Percentiles rank a stretch among this genome's conserved stretches.
Conservation (phyloP, 2,797 vertebrate species). For the Merluccius polli region DNA sequence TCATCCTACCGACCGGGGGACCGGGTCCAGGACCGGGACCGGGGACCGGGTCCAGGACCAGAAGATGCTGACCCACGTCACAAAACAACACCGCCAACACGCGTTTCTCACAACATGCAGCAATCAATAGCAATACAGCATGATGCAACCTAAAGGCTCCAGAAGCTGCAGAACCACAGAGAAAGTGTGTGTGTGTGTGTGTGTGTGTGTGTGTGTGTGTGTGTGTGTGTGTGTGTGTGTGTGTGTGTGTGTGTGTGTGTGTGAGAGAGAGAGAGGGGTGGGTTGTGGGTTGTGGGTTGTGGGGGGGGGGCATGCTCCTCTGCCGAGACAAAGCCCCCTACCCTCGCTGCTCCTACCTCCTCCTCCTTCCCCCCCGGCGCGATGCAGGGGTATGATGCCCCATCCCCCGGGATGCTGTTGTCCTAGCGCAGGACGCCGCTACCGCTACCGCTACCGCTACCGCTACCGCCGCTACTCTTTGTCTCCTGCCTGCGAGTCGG, state of each 20-base stretch:
- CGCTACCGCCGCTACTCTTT: conserved; percentile 59
- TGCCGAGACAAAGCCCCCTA: conserved; percentile 69
- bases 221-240: conserved; percentile 23
- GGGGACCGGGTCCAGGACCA: conserved; percentile 40
- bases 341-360: conserved; percentile 68
- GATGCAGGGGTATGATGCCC: conserved; percentile 78
- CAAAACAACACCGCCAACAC: conserved; percentile 30
- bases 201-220: conserved; percentile 9
- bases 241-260: conserved; percentile 8
- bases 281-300: conserved; percentile 1
- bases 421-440: conserved; percentile 64
- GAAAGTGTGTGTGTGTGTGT: conserved; percentile 12
- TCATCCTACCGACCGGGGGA: conserved; percentile 13
- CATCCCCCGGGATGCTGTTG: conserved; percentile 72
- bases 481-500: conserved; percentile 50
- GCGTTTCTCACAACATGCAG: conserved; percentile 23
- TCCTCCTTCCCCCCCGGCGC: conserved; percentile 71
- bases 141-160: conserved; percentile 37
- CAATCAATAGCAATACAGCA: conserved; percentile 32
- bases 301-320: conserved; percentile 27
- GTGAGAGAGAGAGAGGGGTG: no score
- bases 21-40: no score
- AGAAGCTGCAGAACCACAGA: conserved; percentile 33
- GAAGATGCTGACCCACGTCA: conserved; percentile 36
- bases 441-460: not conserved